phyloP scores from a whole-genome alignment of 2,797 vertebrate genomes.

The Diceros bicornis region DNA sequence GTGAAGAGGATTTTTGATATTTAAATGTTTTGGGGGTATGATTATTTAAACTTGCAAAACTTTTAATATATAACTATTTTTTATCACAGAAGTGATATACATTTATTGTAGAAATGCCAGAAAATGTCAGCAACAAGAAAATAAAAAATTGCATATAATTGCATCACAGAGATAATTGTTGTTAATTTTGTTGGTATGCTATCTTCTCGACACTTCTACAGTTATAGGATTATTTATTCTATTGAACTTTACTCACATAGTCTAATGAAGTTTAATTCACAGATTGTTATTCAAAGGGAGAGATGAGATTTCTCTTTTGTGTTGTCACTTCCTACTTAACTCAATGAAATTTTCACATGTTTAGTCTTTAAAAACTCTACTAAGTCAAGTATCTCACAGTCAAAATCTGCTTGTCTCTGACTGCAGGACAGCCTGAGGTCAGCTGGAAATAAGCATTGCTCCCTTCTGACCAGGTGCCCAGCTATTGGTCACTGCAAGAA shows the following conservation, averaged over 20 bases:
- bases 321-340: neutral
- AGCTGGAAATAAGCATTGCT: neutral
- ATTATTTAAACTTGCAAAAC: neutral
- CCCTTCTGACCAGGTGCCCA: neutral
- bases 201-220: slow-evolving; percentile 26
- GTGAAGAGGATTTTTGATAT: neutral
- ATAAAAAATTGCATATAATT: neutral
- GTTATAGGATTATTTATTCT: neutral
- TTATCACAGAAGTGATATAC: neutral
- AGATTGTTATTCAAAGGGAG: neutral
- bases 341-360: neutral
- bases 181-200: neutral
- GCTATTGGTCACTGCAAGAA: neutral
- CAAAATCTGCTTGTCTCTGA: slow-evolving; percentile 10
- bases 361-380: neutral
- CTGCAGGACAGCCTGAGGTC: neutral
- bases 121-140: slow-evolving; percentile 17
- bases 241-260: neutral
- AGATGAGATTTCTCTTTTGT: neutral
- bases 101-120: neutral
- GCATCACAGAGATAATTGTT: neutral
- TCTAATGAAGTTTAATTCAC: slow-evolving; percentile 47
- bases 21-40: neutral
- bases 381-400: neutral
- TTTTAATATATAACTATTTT: neutral